Evolutionary conservation across 2,888 invertebrate species (phyloP).

Genomic region (Hipparchia sbordonii): DNA sequence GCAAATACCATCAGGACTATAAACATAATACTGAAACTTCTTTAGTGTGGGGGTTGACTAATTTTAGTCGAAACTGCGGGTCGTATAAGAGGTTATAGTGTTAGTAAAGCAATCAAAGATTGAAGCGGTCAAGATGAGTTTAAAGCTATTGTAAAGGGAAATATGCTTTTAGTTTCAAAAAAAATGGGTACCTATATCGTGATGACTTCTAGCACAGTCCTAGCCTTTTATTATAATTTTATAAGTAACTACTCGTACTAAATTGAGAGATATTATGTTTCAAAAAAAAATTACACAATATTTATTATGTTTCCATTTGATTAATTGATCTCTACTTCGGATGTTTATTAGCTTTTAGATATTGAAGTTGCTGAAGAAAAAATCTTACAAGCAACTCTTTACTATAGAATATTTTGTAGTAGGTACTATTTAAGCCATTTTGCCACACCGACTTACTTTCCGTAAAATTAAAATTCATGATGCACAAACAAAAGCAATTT

Average conservation of each 20-base stretch:
- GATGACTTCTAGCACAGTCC: too few species aligned
- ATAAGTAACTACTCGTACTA: too few species aligned
- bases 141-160: slow-evolving; percentile 5
- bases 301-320: too few species aligned
- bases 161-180: slow-evolving; percentile 1
- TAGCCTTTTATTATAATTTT: too few species aligned
- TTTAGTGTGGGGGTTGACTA: slow-evolving; percentile 13
- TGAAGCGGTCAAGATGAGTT: slow-evolving; percentile 11
- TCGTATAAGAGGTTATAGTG: slow-evolving; percentile 7
- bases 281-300: too few species aligned
- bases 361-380: neutral
- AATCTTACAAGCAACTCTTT: neutral
- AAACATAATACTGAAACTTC: slow-evolving; percentile 18
- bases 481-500: slow-evolving; percentile 14
- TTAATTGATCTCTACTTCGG: too few species aligned
- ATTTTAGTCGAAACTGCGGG: slow-evolving; percentile 20
- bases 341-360: too few species aligned
- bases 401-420: too few species aligned
- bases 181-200: too few species aligned
- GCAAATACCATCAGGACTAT: neutral
- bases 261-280: too few species aligned
- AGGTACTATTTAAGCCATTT: too few species aligned
- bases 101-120: slow-evolving; percentile 18
- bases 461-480: slow-evolving; percentile 10
- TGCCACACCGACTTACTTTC: neutral